Evolutionary conservation across 2,888 invertebrate species (phyloP).

Genomic region (Sinodicranocentrus sp.): DNA sequence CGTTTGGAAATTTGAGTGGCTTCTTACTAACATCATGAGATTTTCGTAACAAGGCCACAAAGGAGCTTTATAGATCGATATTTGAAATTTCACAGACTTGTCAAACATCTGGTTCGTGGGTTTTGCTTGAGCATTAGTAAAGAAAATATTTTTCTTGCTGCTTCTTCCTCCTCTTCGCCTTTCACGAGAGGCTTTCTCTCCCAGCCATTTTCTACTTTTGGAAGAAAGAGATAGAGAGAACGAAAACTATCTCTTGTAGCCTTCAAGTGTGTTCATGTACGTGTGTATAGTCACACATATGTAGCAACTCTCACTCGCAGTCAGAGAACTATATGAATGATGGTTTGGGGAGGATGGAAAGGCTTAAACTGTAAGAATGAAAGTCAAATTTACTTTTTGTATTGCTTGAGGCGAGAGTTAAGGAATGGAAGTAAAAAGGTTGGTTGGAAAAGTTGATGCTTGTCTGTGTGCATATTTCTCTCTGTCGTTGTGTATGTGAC

Average conservation of each 20-base stretch:
- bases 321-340: not conserved
- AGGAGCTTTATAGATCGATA: slow-evolving; percentile 56
- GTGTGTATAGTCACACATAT: too few species aligned
- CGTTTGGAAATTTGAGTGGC: slow-evolving; percentile 43
- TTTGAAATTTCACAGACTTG: slow-evolving; percentile 60
- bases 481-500: not conserved
- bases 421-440: slow-evolving; percentile 22
- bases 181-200: not conserved
- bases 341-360: not conserved
- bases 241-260: too few species aligned
- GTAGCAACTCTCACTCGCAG: too few species aligned
- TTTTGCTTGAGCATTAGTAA: slow-evolving; percentile 51
- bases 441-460: not conserved
- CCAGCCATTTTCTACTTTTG: not conserved
- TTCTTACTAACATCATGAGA: slow-evolving; percentile 47
- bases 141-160: slow-evolving; percentile 57
- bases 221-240: not conserved
- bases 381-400: slow-evolving; percentile 32
- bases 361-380: slow-evolving; percentile 27
- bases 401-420: slow-evolving; percentile 32
- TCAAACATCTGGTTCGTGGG: slow-evolving; percentile 52
- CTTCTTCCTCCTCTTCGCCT: slow-evolving; percentile 18
- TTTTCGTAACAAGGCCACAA: slow-evolving; percentile 58
- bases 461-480: not conserved
- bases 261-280: too few species aligned